phyloP scores from a whole-genome alignment of 2,113 vertebrate genomes.

The Eudyptes chrysolophus region DNA sequence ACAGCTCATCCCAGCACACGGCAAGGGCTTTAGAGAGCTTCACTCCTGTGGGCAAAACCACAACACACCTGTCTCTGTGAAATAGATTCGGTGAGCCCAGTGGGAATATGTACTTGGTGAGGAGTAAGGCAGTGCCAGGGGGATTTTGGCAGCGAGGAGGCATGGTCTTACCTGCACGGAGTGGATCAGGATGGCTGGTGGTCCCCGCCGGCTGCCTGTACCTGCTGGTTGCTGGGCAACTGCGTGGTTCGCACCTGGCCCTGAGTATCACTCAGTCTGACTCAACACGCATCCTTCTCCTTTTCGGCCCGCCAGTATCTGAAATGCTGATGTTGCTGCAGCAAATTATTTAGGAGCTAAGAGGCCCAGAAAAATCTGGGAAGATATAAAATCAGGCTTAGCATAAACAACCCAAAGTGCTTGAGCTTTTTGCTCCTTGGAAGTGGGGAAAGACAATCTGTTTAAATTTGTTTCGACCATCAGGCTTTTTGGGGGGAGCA shows the following conservation, averaged over 20 bases:
- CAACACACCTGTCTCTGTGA: background rate
- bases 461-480: background rate
- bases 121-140: background rate
- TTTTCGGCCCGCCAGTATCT: background rate
- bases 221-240: constrained; percentile 64
- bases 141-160: background rate
- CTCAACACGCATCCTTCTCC: background rate
- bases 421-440: background rate
- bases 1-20: background rate
- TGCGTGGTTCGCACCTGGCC: background rate
- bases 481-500: background rate
- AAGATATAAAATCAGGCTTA: background rate
- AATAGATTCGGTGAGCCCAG: background rate
- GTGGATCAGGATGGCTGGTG: background rate
- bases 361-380: background rate
- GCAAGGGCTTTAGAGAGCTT: background rate
- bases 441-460: background rate
- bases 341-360: background rate
- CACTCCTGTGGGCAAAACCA: background rate
- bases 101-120: background rate
- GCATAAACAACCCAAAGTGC: background rate
- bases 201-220: background rate
- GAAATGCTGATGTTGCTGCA: background rate
- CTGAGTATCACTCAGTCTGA: background rate
- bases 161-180: background rate